These are phyloP conservation scores for Ptychadena robeensis DNA, from an alignment of 2,797 vertebrate species.

Conservation along the genomic window DNA sequence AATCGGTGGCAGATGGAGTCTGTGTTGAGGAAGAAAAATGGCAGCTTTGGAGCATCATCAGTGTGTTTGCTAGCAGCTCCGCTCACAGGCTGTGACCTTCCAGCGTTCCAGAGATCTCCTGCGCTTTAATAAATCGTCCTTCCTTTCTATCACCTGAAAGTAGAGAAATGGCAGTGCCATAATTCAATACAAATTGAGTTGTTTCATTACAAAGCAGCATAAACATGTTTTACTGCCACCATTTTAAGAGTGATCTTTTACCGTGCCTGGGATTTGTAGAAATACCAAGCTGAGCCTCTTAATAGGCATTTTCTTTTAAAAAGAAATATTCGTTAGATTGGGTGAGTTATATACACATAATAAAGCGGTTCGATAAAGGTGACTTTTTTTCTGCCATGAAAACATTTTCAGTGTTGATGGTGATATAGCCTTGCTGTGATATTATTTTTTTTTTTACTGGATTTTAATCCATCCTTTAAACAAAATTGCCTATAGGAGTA, in stretches of 20 bases:
- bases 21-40: slow-evolving; percentile 97
- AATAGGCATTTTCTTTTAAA: slow-evolving; percentile 36
- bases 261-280: slow-evolving; percentile 55
- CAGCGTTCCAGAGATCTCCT: slow-evolving; percentile 74
- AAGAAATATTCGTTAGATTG: slow-evolving; percentile 32
- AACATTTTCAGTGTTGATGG: slow-evolving; percentile 1
- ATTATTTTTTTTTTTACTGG: background rate
- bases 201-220: slow-evolving; percentile 68
- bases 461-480: background rate
- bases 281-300: slow-evolving; percentile 21
- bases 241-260: slow-evolving; percentile 59
- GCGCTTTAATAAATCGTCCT: slow-evolving; percentile 80
- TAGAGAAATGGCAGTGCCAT: slow-evolving; percentile 69
- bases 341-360: slow-evolving; percentile 25
- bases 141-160: slow-evolving; percentile 75
- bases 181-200: slow-evolving; percentile 70
- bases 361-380: background rate
- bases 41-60: slow-evolving; percentile 83
- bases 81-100: slow-evolving; percentile 86
- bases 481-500: background rate
- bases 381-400: background rate
- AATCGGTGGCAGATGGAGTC: slow-evolving; percentile 94
- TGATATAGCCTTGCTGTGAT: background rate
- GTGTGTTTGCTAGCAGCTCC: slow-evolving; percentile 80
- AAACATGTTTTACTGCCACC: slow-evolving; percentile 67